Evolutionary conservation across 2,113 vertebrate genomes (phyloP).

Genomic region (Arothron firmamentum): DNA sequence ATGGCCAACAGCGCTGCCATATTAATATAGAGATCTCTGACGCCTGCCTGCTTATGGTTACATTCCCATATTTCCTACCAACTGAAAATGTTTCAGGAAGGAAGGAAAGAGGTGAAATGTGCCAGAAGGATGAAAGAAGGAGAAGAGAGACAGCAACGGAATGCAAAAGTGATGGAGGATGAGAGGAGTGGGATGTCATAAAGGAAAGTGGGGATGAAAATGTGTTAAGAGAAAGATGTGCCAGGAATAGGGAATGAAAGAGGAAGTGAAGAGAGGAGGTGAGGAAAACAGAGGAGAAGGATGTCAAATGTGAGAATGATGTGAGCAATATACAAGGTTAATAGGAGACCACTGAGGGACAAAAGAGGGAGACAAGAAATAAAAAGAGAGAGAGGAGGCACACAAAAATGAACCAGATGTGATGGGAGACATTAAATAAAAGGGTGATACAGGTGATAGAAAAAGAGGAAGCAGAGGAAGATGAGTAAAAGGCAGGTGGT

Average conservation of each 20-base stretch:
- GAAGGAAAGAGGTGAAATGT: slow-evolving; percentile 29
- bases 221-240: slow-evolving; percentile 45
- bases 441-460: slow-evolving; percentile 25
- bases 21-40: slow-evolving; percentile 55
- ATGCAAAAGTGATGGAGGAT: slow-evolving; percentile 52
- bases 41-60: slow-evolving; percentile 56
- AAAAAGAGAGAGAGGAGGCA: slow-evolving; percentile 15
- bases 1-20: slow-evolving; percentile 48
- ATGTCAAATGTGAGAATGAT: slow-evolving; percentile 22
- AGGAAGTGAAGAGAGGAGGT: slow-evolving; percentile 30
- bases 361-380: slow-evolving; percentile 30
- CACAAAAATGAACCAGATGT: slow-evolving; percentile 6
- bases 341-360: slow-evolving; percentile 55
- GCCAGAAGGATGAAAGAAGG: slow-evolving; percentile 41
- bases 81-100: slow-evolving; percentile 43
- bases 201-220: slow-evolving; percentile 55
- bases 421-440: slow-evolving; percentile 28
- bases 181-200: slow-evolving; percentile 8
- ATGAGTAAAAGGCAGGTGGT: slow-evolving; percentile 21
- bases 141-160: slow-evolving; percentile 47
- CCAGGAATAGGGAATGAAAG: slow-evolving; percentile 59
- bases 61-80: slow-evolving; percentile 62
- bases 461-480: slow-evolving; percentile 40
- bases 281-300: slow-evolving; percentile 28
- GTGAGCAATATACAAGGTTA: slow-evolving; percentile 54